Base-by-base conservation (phyloP, 2,888 invertebrate species). In the Ariolimax columbianus region DNA sequence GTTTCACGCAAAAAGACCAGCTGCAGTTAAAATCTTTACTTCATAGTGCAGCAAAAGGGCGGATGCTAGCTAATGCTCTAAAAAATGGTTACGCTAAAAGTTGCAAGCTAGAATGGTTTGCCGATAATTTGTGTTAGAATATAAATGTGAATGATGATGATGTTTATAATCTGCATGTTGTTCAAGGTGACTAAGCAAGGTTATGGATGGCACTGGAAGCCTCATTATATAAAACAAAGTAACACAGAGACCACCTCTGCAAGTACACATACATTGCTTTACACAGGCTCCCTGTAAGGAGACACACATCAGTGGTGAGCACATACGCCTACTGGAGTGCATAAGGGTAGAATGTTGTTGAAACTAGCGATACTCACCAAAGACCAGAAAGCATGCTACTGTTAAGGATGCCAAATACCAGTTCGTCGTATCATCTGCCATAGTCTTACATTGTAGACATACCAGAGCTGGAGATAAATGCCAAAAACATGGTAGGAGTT, bases 401-500 rank as follows among this genome's bases (percentile, higher is more conserved):
- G n/a, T n/a, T 23, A 70, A n/a, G 47, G n/a, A 33, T 4, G 38
- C 30, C 26, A 26, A 68, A 70, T 55, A 77, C 55, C 51, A 77
- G 33, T 33, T 51, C 36, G 30, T 23, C 0, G 55, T 30, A n/a
- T 38, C 14, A 1, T 55, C 51, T 77, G 77, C 55, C 77, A 77
- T 77, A 36, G 55, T 55, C 33, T 55, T 36, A 77, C 77, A 77
- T 77, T 17, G 59, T 70, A 38, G 70, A 26, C 1, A 11, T 33
- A 26, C 33, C 77, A 55, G 19, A 33, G 9, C 77, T 77, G 70
- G 17, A 47, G 19, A 70, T 30, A 66, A 66, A 79, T 36, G 40
- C 19, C 26, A 66, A 40, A 30, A 30, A n/a, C n/a, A n/a, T n/a
- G n/a, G n/a, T n/a, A n/a, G n/a, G n/a, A n/a, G n/a, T n/a, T n/a